A percentile compares a stretch with the other conserved stretches of the same genome.
Conservation (phyloP, 2,888 invertebrate genomes). For the Salpingus planirostris region DNA sequence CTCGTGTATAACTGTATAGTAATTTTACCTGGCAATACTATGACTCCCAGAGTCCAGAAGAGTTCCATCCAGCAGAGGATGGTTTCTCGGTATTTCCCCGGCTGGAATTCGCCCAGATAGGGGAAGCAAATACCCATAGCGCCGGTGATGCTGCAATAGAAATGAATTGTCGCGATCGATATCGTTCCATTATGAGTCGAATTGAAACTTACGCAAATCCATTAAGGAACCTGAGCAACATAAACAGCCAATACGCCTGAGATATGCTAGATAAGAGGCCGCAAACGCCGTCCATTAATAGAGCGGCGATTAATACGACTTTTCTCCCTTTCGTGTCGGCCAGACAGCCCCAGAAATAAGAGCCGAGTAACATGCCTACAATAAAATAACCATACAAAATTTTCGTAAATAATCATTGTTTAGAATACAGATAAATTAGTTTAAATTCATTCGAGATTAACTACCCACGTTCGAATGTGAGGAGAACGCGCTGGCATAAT, state of each 20-base stretch:
- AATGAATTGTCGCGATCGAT: neutral
- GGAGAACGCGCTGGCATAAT: no score
- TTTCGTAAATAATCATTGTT: no score
- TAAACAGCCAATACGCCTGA: slow-evolving; percentile 62
- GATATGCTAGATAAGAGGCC: slow-evolving; percentile 66
- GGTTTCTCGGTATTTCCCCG: slow-evolving; percentile 68
- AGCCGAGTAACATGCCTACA: slow-evolving; percentile 71
- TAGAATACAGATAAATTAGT: no score
- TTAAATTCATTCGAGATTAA: no score
- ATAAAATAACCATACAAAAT: no score
- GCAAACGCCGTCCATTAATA: slow-evolving; percentile 63
- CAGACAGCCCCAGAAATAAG: slow-evolving; percentile 77
- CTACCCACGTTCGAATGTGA: no score
- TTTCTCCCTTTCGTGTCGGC: slow-evolving; percentile 77
- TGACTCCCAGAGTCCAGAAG: slow-evolving; percentile 75
- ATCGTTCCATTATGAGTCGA: neutral
- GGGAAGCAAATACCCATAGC: slow-evolving; percentile 79
- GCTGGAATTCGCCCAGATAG: slow-evolving; percentile 74
- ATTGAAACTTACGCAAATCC: slow-evolving; percentile 66
- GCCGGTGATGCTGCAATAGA: slow-evolving; percentile 57
- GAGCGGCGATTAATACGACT: slow-evolving; percentile 60
- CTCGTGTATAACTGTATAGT: no score
- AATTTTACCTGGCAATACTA: slow-evolving; percentile 64
- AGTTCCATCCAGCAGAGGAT: slow-evolving; percentile 80
- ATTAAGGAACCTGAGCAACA: slow-evolving; percentile 65